A percentile compares a stretch with the other conserved stretches of the same genome.
phyloP scores from a whole-genome alignment of 1,140 invertebrate genomes.

The Heliconius himera region DNA sequence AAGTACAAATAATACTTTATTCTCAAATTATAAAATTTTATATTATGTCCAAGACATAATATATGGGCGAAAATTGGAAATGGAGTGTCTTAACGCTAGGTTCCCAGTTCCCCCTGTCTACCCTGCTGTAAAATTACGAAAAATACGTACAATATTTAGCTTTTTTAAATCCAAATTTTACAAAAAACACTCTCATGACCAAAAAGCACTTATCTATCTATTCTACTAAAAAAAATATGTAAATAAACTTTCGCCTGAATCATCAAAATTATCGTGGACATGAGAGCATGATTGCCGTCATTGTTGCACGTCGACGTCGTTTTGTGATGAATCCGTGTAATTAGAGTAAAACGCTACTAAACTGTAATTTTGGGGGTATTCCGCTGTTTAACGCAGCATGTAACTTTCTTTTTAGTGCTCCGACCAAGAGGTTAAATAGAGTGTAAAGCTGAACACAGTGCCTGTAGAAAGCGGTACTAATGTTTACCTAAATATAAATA shows the following conservation, averaged over 20 bases:
- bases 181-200: not conserved
- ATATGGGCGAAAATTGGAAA: too few relatives aligned
- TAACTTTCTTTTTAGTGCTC: slow-evolving; percentile 71
- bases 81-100: too few relatives aligned
- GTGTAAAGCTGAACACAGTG: slow-evolving; percentile 54
- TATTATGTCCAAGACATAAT: too few relatives aligned
- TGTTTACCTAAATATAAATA: slow-evolving; percentile 15
- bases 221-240: slow-evolving; percentile 52
- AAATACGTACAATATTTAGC: not conserved
- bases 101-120: too few relatives aligned
- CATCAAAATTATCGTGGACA: not conserved
- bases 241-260: slow-evolving; percentile 44
- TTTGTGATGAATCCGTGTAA: slow-evolving; percentile 65
- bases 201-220: not conserved
- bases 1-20: not conserved
- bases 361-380: slow-evolving; percentile 69
- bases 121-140: not conserved
- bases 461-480: slow-evolving; percentile 43
- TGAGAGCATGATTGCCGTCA: slow-evolving; percentile 36
- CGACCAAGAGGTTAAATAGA: slow-evolving; percentile 70
- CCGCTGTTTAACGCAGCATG: slow-evolving; percentile 66
- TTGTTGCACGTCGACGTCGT: slow-evolving; percentile 55
- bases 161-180: not conserved
- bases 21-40: too few relatives aligned
- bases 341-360: slow-evolving; percentile 74